Evolutionary conservation across 2,797 vertebrate genomes (phyloP), one percentile per base, ranked within the genome.

Genomic region (Myripristis murdjan): DNA sequence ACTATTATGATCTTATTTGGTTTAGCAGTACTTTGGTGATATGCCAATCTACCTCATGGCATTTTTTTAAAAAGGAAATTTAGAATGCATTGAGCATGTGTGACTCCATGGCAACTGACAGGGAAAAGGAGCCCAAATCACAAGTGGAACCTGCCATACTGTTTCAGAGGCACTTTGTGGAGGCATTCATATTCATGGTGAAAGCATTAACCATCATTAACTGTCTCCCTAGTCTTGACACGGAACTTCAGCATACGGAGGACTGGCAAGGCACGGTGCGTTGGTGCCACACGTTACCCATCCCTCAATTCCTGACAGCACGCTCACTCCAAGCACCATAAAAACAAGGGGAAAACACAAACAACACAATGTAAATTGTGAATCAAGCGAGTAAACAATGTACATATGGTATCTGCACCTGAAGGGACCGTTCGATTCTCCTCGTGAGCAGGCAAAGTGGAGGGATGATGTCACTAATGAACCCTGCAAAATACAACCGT

Each of bases 401-500:
- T 95, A 95, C 95, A 93, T 92, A 95, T 93, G 95, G 94, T 94
- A 92, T 92, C 91, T 93, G 93, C 94, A 95, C 94, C 95, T 95
- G 95, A 95, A 96, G 95, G 93, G 94, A 92, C 91, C 93, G 89
- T 87, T 92, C 92, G 83, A 86, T 92, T 75, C 94, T 92, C 87
- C 86, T 92, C 1, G 20, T 23, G 28, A 73, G 94, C 93, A 87
- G 92, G 95, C 93, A 93, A 94, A 93, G 94, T 86, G 93, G 91
- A 94, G 93, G 93, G 94, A 93, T 95, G 96, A 96, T 96, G 96
- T 95, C 95, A 95, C 94, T 96, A 96, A 97, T 95, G 96, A 98
- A 95, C 83, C 94, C 96, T 88, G 94, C 94, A 95, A 96, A 96
- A 96, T 91, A 91, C 93, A 89, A 95, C 91, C 91, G 93, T 96